Evolutionary conservation across 2,888 invertebrate species (phyloP).

Genomic region (Seira ritae): DNA sequence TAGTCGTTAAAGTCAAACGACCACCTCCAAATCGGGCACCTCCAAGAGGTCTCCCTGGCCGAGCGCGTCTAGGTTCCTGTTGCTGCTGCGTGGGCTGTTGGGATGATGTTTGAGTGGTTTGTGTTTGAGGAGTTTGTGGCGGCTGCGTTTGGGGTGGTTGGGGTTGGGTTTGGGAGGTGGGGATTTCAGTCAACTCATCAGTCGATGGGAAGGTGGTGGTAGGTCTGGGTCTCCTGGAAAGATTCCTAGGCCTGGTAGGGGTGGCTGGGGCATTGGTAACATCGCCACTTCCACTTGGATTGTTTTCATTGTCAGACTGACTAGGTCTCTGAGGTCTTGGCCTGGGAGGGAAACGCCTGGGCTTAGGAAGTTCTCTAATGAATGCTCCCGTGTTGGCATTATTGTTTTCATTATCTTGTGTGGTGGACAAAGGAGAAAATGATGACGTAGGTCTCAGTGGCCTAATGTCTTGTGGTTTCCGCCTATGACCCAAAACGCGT

Average conservation of each 20-base stretch:
- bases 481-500: conserved; percentile 21
- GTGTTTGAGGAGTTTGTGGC: too few relatives aligned
- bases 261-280: background rate
- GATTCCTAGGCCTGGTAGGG: conserved; percentile 15
- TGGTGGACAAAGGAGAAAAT: too few relatives aligned
- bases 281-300: too few relatives aligned
- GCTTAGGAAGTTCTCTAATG: conserved; percentile 8
- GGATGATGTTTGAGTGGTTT: too few relatives aligned
- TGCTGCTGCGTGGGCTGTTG: too few relatives aligned
- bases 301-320: background rate
- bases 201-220: conserved; percentile 20
- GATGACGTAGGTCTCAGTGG: conserved; percentile 31
- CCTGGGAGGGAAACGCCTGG: conserved; percentile 22
- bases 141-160: conserved; percentile 9
- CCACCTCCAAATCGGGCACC: conserved; percentile 15
- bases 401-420: too few relatives aligned
- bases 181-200: conserved; percentile 8
- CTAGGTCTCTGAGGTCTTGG: background rate
- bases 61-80: too few relatives aligned
- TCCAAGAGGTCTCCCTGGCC: conserved; percentile 24
- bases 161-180: conserved; percentile 13
- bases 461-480: conserved; percentile 31
- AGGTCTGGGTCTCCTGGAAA: conserved; percentile 27
- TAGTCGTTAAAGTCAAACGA: conserved; percentile 2
- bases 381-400: background rate